A percentile compares a stretch with the other conserved stretches of the same genome.
phyloP scores from a whole-genome alignment of 1,140 invertebrate species.

The Cecropterus lyciades region DNA sequence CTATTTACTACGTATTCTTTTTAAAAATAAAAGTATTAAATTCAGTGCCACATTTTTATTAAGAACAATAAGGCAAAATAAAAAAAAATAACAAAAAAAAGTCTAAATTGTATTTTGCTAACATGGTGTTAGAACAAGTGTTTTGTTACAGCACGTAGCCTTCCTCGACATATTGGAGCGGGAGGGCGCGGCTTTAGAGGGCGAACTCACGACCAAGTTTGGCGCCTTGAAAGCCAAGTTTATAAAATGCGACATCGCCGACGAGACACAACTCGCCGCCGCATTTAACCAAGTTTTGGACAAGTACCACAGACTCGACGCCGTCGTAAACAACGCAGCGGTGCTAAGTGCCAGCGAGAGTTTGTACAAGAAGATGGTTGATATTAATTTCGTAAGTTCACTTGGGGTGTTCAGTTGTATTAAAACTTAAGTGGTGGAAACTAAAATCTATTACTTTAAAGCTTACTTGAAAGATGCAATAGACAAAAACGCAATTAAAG shows the following conservation, averaged over 20 bases:
- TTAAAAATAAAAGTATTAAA: too few relatives aligned
- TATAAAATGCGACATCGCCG: conserved; percentile 87
- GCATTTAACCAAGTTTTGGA: conserved; percentile 86
- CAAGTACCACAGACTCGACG: conserved; percentile 86
- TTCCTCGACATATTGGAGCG: conserved; percentile 67
- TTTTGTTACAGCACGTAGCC: conserved; percentile 65
- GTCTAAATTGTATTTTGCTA: too few relatives aligned
- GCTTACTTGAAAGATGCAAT: neutral
- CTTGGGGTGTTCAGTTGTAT: conserved; percentile 1
- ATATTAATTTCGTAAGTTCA: conserved; percentile 77
- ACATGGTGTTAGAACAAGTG: conserved; percentile 26
- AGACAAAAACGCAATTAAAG: too few relatives aligned
- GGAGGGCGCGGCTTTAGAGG: conserved; percentile 63
- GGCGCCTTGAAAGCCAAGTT: conserved; percentile 72
- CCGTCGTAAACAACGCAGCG: conserved; percentile 88
- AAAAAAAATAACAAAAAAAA: too few relatives aligned
- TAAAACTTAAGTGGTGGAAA: neutral
- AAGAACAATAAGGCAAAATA: too few relatives aligned
- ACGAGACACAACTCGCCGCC: conserved; percentile 85
- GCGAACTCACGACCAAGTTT: conserved; percentile 64
- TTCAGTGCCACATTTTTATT: too few relatives aligned
- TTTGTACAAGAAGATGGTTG: conserved; percentile 64
- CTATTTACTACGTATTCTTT: too few relatives aligned
- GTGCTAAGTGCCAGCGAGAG: conserved; percentile 58
- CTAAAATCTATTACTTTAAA: neutral